These are phyloP conservation scores for Mustela nigripes DNA, from an alignment of 2,113 vertebrate genomes.

Conservation along the genomic window DNA sequence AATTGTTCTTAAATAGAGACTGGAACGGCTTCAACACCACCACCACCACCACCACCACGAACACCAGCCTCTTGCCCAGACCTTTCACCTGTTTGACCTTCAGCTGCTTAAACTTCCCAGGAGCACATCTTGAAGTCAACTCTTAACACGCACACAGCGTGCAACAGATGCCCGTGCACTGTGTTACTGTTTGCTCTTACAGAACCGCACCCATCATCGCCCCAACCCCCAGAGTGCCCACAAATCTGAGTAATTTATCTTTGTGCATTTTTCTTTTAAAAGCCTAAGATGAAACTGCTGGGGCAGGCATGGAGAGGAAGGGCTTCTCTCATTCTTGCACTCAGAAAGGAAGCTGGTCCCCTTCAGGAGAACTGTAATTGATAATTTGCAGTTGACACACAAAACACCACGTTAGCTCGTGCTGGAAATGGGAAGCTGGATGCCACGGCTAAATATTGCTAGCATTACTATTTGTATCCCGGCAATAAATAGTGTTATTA, in stretches of 20 bases:
- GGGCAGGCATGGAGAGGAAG: neutral
- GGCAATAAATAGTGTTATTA: slow-evolving; percentile 56
- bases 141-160: fast-evolving
- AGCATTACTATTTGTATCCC: slow-evolving; percentile 25
- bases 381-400: slow-evolving; percentile 45
- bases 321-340: neutral
- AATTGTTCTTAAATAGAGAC: neutral
- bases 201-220: fast-evolving
- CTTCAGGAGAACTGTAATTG: slow-evolving; percentile 12
- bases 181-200: neutral
- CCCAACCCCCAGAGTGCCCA: neutral
- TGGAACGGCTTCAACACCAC: neutral
- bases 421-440: neutral
- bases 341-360: neutral
- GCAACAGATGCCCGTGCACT: too few species aligned
- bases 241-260: neutral
- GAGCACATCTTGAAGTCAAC: neutral
- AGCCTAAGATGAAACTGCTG: neutral
- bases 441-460: neutral
- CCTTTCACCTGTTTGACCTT: neutral
- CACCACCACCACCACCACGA: too few species aligned
- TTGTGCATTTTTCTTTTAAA: slow-evolving; percentile 21
- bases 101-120: neutral
- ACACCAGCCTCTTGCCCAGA: too few species aligned
- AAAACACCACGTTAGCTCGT: neutral